Percentiles rank a stretch among this genome's conserved stretches.
Evolutionary conservation across 2,113 vertebrate species (phyloP).

Genomic region (Lutjanus erythropterus): DNA sequence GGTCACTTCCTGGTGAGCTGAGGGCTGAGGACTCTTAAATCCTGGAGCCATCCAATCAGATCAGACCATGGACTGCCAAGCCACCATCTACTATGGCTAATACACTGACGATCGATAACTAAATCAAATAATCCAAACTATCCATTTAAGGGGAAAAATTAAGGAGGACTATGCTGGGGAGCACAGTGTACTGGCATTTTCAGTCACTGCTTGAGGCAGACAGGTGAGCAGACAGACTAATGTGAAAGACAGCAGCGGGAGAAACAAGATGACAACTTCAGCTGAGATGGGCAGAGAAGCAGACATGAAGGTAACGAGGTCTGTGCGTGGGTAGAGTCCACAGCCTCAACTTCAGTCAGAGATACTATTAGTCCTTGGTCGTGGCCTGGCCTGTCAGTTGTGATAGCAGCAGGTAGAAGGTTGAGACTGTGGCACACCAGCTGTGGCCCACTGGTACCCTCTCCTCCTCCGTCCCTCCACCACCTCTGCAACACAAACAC

Average conservation of each 20-base stretch:
- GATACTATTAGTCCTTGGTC: constrained; percentile 42
- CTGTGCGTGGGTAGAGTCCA: constrained; percentile 4
- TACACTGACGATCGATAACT: too few relatives aligned
- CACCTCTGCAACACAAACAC: constrained; percentile 85
- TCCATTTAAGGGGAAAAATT: too few relatives aligned
- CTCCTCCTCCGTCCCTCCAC: constrained; percentile 81
- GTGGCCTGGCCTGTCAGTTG: constrained; percentile 62
- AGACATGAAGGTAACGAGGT: constrained; percentile 13
- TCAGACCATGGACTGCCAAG: too few relatives aligned
- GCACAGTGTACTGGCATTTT: neutral
- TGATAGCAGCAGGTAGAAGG: constrained; percentile 80
- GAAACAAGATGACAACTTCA: constrained; percentile 38
- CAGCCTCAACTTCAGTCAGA: constrained; percentile 27
- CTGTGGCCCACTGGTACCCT: constrained; percentile 84
- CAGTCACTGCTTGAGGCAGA: neutral
- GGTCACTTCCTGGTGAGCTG: too few relatives aligned
- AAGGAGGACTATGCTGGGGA: neutral
- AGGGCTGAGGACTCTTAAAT: too few relatives aligned
- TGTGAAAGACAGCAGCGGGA: neutral
- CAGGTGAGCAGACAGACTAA: neutral
- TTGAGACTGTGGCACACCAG: constrained; percentile 84
- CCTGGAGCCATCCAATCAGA: too few relatives aligned
- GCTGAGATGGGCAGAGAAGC: constrained; percentile 21
- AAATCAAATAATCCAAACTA: too few relatives aligned
- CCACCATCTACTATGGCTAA: too few relatives aligned